Conservation (phyloP, 1,140 invertebrate species). For the Pachypeltis micranthus region DNA sequence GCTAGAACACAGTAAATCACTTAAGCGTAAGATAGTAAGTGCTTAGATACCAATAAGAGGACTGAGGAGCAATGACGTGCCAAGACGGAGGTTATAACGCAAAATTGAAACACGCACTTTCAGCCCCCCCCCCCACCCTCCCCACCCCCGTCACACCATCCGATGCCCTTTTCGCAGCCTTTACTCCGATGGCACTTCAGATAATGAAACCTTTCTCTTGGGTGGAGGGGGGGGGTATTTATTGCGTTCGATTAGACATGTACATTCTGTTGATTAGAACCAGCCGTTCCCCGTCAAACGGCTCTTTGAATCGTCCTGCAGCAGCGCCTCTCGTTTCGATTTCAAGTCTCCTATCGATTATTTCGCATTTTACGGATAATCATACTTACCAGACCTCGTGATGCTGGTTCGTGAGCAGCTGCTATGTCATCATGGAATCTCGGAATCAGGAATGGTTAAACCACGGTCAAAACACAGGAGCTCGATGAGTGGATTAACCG, state of each 20-base stretch:
- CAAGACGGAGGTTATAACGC: not conserved
- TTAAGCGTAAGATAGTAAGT: conserved; percentile 8
- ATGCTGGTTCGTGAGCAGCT: too few species aligned
- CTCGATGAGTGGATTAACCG: too few species aligned
- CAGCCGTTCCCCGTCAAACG: too few species aligned
- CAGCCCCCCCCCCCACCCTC: not conserved
- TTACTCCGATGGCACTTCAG: not conserved
- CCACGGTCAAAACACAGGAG: too few species aligned
- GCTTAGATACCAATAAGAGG: conserved; percentile 1
- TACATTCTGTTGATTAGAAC: not conserved
- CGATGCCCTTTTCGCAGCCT: too few species aligned
- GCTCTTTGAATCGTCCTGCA: too few species aligned
- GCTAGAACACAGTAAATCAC: conserved; percentile 4
- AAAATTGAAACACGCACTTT: conserved; percentile 16
- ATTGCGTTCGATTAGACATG: conserved; percentile 12
- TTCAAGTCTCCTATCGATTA: too few species aligned
- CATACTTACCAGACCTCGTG: too few species aligned
- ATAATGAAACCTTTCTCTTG: not conserved
- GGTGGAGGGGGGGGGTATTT: conserved; percentile 14
- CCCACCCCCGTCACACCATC: not conserved
- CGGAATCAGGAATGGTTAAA: too few species aligned
- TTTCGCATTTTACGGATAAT: too few species aligned
- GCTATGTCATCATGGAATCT: too few species aligned
- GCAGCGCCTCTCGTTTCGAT: too few species aligned
- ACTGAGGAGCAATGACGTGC: conserved; percentile 1